Conservation (phyloP, 2,797 vertebrate species). For the Syndactyla subalaris region DNA sequence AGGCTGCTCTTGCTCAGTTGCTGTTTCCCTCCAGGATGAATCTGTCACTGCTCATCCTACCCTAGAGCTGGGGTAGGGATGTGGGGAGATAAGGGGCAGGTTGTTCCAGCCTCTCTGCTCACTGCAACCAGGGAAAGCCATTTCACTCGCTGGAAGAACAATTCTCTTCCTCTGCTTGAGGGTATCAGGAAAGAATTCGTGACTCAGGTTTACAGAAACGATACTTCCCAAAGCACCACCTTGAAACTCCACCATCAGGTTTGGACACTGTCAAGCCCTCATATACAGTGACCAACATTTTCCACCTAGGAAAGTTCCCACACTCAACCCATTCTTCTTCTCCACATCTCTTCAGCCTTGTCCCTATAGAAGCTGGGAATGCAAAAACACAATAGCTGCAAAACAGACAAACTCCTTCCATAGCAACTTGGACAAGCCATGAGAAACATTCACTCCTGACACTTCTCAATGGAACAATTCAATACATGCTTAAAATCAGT, state of each 20-base stretch:
- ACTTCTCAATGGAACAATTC: not conserved
- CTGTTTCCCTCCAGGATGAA: not conserved
- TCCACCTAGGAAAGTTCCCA: not conserved
- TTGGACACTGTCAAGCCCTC: not conserved
- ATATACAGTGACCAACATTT: not conserved
- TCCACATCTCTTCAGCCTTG: not conserved
- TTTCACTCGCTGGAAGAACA: not conserved
- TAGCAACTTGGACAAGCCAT: not conserved
- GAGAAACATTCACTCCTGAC: not conserved
- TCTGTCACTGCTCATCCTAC: not conserved
- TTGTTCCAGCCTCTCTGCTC: constrained; percentile 4
- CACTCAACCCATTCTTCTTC: not conserved
- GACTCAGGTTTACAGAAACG: not conserved
- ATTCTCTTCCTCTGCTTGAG: not conserved
- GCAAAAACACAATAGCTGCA: not conserved
- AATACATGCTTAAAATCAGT: not conserved
- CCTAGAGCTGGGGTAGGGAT: not conserved
- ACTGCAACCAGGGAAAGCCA: not conserved
- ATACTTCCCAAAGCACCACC: not conserved
- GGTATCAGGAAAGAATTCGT: not conserved
- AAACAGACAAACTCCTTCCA: not conserved
- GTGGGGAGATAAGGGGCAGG: not conserved
- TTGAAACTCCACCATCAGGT: not conserved
- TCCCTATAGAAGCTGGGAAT: not conserved
- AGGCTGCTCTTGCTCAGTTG: not conserved